Percentiles rank a stretch among this genome's conserved stretches.
Conservation (phyloP, 2,797 vertebrate genomes). For the Onychomys arenicola region DNA sequence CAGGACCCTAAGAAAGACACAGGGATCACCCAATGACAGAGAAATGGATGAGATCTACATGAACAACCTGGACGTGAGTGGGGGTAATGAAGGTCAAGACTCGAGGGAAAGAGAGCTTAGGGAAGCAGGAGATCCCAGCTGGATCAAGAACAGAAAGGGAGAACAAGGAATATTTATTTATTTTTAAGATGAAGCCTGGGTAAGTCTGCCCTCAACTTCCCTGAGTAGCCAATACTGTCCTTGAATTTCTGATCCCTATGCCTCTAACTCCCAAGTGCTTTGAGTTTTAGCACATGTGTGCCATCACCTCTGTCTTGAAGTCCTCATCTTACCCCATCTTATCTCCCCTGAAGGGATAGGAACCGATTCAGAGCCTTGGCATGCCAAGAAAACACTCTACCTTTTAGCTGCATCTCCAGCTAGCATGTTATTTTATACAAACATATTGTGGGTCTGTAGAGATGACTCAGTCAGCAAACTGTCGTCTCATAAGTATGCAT, state of each 20-base stretch:
- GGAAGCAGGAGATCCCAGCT: no score
- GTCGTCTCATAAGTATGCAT: not conserved
- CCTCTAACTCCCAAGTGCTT: not conserved
- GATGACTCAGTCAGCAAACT: not conserved
- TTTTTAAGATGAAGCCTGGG: not conserved
- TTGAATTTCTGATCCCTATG: not conserved
- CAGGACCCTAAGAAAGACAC: no score
- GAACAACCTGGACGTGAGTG: no score
- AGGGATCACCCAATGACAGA: no score
- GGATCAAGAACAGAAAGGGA: no score
- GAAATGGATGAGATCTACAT: no score
- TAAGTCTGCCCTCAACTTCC: not conserved
- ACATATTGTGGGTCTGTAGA: not conserved
- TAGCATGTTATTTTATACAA: not conserved
- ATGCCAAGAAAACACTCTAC: not conserved
- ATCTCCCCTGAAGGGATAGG: not conserved
- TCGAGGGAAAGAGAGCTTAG: no score
- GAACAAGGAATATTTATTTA: no score
- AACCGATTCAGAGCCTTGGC: not conserved
- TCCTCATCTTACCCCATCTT: fast-evolving
- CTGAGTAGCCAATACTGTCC: not conserved
- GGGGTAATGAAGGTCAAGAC: no score
- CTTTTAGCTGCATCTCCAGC: not conserved
- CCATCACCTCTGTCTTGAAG: not conserved
- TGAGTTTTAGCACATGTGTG: not conserved